Evolutionary conservation across 2,797 vertebrate species (phyloP).

Genomic region (Catamblyrhynchus diadema): DNA sequence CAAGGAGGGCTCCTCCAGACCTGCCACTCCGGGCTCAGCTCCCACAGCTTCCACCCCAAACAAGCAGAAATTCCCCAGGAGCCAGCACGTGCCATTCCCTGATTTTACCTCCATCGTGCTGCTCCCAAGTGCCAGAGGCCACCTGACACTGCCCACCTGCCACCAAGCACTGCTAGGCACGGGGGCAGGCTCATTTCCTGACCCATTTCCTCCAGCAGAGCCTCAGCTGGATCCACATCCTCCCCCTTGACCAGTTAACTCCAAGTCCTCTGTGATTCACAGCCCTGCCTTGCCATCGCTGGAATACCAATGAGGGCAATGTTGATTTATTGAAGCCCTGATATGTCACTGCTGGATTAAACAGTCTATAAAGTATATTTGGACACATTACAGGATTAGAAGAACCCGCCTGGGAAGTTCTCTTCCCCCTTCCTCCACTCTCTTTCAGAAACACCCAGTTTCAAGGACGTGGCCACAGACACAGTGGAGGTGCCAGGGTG

Average conservation of each 20-base stretch:
- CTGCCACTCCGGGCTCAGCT: neutral
- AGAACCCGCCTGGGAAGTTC: conserved; percentile 27
- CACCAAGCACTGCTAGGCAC: neutral
- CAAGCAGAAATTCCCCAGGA: neutral
- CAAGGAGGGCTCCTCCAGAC: neutral
- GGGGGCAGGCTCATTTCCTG: neutral
- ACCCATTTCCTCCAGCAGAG: neutral
- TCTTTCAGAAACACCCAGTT: neutral
- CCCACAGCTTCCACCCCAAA: neutral
- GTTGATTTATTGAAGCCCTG: conserved; percentile 15
- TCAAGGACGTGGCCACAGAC: neutral
- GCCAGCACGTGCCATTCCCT: neutral
- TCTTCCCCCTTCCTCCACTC: neutral
- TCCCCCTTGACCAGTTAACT: conserved; percentile 5
- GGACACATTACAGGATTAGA: neutral
- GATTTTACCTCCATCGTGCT: fast-evolving
- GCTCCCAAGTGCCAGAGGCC: neutral
- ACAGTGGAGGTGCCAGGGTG: neutral
- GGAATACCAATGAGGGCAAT: neutral
- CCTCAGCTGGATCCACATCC: neutral
- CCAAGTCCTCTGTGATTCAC: neutral
- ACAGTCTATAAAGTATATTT: conserved; percentile 34
- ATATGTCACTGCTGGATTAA: conserved; percentile 13
- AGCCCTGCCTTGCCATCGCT: neutral
- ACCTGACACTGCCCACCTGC: neutral